A percentile compares a stretch with the other conserved stretches of the same genome.
phyloP scores from a whole-genome alignment of 92 coral and sea anemone genomes.

The Virgularia gustaviana region DNA sequence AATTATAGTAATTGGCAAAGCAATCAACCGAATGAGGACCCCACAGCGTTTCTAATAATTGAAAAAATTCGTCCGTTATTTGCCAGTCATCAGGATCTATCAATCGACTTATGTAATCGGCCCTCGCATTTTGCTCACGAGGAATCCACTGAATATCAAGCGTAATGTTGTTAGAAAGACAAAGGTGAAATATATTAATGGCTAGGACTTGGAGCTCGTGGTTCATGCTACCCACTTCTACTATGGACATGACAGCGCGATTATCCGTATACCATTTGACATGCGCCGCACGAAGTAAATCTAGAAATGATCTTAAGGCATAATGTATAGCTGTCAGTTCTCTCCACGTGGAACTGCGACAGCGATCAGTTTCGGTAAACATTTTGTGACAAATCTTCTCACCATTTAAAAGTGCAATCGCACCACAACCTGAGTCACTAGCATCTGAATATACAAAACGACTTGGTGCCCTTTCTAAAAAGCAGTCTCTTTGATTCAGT shows the following conservation, averaged over 20 bases:
- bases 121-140: not conserved
- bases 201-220: not conserved
- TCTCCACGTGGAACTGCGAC: slow-evolving; percentile 6
- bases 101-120: not conserved
- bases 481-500: slow-evolving; percentile 10
- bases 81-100: not conserved
- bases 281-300: not conserved
- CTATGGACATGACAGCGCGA: slow-evolving; percentile 8
- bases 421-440: slow-evolving; percentile 15
- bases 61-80: not conserved
- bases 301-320: not conserved
- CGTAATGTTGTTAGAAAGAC: not conserved
- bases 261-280: slow-evolving; percentile 30
- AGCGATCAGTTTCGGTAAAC: not conserved
- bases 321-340: not conserved
- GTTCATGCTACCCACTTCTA: slow-evolving; percentile 1
- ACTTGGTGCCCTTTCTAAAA: not conserved
- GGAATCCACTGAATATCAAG: not conserved
- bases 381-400: slow-evolving; percentile 5
- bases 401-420: not conserved
- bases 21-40: slow-evolving; percentile 13
- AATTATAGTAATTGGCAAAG: slow-evolving; percentile 23
- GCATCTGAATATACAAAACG: slow-evolving; percentile 31
- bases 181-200: not conserved
- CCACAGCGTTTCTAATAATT: not conserved